phyloP scores from a whole-genome alignment of 2,113 vertebrate species.

The Tyrannus savana region DNA sequence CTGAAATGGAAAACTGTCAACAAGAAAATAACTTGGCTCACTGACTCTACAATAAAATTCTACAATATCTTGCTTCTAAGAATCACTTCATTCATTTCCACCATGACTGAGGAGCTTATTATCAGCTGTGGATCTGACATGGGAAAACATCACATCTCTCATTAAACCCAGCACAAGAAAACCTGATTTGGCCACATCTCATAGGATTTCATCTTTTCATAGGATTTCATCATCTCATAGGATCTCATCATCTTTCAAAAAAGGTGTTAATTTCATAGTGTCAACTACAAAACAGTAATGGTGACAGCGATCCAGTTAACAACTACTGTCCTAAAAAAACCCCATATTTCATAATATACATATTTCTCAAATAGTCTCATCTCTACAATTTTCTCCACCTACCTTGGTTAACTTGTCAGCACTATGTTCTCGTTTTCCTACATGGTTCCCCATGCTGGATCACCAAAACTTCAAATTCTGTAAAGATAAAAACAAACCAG shows the following conservation, averaged over 20 bases:
- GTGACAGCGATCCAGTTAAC: background rate
- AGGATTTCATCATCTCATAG: background rate
- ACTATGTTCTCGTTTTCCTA: slow-evolving; percentile 66
- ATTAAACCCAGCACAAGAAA: background rate
- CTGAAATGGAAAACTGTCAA: background rate
- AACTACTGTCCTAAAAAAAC: background rate
- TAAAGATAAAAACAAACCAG: background rate
- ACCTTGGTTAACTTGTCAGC: slow-evolving; percentile 67
- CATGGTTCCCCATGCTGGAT: slow-evolving; percentile 74
- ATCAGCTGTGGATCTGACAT: background rate
- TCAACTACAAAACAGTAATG: background rate
- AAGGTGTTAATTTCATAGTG: background rate
- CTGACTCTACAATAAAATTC: background rate
- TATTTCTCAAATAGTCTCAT: background rate
- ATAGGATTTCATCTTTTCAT: background rate
- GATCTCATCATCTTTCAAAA: background rate
- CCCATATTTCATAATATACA: background rate
- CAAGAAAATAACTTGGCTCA: background rate
- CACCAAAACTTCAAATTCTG: slow-evolving; percentile 28
- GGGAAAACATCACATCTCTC: background rate
- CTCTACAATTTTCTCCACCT: background rate
- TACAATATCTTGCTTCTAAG: background rate
- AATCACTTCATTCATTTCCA: background rate
- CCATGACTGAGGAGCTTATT: background rate
- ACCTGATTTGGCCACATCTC: background rate